A percentile compares a stretch with the other conserved stretches of the same genome.
These are phyloP conservation scores for Riparia riparia DNA, from an alignment of 2,113 vertebrate genomes.

Conservation along the genomic window DNA sequence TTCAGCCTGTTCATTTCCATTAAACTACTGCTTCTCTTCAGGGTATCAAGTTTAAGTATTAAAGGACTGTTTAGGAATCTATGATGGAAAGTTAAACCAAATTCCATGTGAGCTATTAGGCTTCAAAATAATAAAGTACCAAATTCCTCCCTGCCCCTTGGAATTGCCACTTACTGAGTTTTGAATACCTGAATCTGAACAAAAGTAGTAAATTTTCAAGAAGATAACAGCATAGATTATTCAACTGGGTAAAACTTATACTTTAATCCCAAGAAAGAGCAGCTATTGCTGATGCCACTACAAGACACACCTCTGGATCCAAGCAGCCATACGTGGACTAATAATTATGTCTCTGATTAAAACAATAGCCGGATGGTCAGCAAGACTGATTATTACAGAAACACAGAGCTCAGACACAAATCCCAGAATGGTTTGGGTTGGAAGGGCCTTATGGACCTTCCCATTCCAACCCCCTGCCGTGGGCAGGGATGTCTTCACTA, in stretches of 20 bases:
- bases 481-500: neutral
- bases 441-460: neutral
- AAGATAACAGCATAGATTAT: no score
- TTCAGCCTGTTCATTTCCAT: no score
- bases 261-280: neutral
- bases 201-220: neutral
- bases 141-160: rapidly evolving
- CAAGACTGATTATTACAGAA: rapidly evolving
- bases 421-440: neutral
- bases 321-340: rapidly evolving
- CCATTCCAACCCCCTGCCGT: neutral
- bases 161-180: neutral
- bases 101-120: neutral
- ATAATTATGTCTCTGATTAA: neutral
- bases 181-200: rapidly evolving
- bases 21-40: neutral
- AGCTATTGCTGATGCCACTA: rapidly evolving
- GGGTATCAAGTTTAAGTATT: neutral
- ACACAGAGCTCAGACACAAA: neutral
- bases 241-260: neutral
- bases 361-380: rapidly evolving
- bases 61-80: neutral
- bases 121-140: neutral
- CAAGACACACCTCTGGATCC: rapidly evolving
- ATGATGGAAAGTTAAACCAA: neutral